A percentile compares a stretch with the other conserved stretches of the same genome.
Conservation (phyloP, 2,113 vertebrate species). For the Phyllopteryx taeniolatus region DNA sequence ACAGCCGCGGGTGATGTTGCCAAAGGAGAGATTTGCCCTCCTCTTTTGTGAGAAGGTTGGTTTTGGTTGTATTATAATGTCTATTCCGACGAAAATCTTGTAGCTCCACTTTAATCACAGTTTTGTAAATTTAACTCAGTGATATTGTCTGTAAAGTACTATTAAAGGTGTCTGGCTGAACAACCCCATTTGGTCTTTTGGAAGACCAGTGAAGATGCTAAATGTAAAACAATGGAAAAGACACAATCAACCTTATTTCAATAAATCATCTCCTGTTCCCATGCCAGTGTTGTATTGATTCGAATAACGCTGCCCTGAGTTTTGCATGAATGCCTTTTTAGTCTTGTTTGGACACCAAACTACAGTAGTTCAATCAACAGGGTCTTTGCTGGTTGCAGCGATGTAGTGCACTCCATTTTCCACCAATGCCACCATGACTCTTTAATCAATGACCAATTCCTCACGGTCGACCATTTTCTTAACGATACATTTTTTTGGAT, state of each 20-base stretch:
- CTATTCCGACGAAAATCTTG: constrained; percentile 1
- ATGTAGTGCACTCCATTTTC: too few relatives aligned
- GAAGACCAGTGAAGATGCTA: neutral
- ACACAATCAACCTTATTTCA: neutral
- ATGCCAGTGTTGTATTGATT: too few relatives aligned
- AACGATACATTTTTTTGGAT: too few relatives aligned
- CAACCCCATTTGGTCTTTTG: neutral
- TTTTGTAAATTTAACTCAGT: neutral
- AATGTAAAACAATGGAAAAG: neutral
- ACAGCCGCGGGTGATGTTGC: constrained; percentile 31
- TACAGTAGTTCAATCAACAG: too few relatives aligned
- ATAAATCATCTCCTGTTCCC: too few relatives aligned
- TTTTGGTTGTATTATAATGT: neutral
- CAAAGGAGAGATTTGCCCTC: constrained; percentile 6
- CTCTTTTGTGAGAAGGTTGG: constrained; percentile 28
- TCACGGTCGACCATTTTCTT: too few relatives aligned
- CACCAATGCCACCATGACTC: too few relatives aligned
- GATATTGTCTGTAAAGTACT: neutral
- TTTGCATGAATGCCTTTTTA: too few relatives aligned
- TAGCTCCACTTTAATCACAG: neutral
- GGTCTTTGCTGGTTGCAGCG: too few relatives aligned
- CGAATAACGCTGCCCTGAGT: too few relatives aligned
- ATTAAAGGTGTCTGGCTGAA: neutral
- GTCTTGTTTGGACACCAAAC: too few relatives aligned
- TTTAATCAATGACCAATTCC: too few relatives aligned